Evolutionary conservation across 2,888 invertebrate genomes (phyloP).

Genomic region (Alloplasta piceator): DNA sequence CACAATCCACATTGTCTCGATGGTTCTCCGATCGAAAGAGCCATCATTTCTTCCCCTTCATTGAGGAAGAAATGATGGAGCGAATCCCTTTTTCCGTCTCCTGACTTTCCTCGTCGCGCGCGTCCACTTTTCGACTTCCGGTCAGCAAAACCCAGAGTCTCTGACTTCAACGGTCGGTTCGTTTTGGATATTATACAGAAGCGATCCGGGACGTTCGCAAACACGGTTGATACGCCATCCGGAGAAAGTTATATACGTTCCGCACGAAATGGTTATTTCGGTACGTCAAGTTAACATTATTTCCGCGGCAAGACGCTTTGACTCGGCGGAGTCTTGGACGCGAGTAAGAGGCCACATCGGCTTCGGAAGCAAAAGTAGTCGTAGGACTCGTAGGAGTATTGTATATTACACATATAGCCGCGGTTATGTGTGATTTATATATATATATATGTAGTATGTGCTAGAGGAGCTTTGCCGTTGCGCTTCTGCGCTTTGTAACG

Average conservation of each 20-base stretch:
- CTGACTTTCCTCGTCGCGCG: no score
- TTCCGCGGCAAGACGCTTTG: constrained; percentile 47
- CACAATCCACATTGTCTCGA: constrained; percentile 7
- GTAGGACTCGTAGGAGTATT: constrained; percentile 12
- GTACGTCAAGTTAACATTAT: constrained; percentile 64
- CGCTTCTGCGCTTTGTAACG: no score
- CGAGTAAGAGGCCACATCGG: constrained; percentile 21
- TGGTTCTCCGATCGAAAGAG: neutral
- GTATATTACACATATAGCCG: neutral
- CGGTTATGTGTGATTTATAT: no score
- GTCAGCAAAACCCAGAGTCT: constrained; percentile 25
- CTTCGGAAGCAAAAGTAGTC: constrained; percentile 10
- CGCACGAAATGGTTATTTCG: constrained; percentile 62
- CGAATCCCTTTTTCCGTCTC: neutral
- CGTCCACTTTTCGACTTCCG: constrained; percentile 41
- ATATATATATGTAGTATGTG: no score
- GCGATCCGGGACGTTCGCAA: constrained; percentile 33
- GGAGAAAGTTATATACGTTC: constrained; percentile 60
- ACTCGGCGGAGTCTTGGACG: constrained; percentile 23
- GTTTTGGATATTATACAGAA: constrained; percentile 19
- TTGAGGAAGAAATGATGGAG: neutral
- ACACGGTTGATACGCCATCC: constrained; percentile 49
- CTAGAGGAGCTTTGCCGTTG: no score
- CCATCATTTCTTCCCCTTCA: neutral
- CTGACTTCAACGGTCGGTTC: constrained; percentile 19